Conservation (phyloP, 2,113 vertebrate species). For the Phylloscopus trochiloides region DNA sequence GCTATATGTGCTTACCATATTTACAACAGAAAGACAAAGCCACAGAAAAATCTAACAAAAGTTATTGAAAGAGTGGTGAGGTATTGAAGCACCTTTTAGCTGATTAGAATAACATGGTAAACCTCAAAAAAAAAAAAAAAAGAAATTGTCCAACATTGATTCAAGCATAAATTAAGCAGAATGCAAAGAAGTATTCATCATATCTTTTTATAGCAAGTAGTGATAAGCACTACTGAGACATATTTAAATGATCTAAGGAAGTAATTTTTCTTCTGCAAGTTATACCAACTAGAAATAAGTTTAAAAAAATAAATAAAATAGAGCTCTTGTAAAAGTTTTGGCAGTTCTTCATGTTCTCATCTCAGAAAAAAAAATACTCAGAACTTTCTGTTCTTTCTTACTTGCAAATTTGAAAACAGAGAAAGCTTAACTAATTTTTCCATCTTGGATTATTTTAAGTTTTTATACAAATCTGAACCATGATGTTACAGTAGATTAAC, state of each 20-base stretch:
- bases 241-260: background rate
- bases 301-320: background rate
- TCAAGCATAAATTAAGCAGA: background rate
- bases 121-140: background rate
- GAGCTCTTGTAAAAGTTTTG: background rate
- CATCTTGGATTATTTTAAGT: background rate
- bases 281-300: background rate
- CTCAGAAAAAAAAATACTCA: background rate
- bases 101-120: background rate
- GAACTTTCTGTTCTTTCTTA: constrained; percentile 18
- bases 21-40: background rate
- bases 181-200: background rate
- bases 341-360: constrained; percentile 1
- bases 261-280: background rate
- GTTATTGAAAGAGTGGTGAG: background rate
- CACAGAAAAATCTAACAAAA: background rate
- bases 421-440: background rate
- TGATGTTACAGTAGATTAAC: background rate
- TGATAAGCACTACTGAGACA: background rate
- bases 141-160: background rate
- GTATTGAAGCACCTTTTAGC: background rate
- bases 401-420: background rate
- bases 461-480: background rate
- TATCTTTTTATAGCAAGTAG: background rate
- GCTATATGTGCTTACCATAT: background rate